Conservation (phyloP, 2,888 invertebrate genomes). For the Pammene aurita region DNA sequence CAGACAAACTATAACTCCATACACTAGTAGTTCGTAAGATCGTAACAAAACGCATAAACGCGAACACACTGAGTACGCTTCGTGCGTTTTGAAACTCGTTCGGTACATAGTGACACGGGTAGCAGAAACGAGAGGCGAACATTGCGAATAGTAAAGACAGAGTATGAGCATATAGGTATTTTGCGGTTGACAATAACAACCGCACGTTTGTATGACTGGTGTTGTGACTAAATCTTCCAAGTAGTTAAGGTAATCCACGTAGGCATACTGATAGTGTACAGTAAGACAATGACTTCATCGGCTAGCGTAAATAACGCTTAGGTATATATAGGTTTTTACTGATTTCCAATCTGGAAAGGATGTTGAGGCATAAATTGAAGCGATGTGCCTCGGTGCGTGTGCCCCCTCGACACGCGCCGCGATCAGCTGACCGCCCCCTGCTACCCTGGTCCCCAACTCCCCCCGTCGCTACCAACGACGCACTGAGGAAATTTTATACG, state of each 20-base stretch:
- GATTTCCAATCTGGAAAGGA: slow-evolving; percentile 49
- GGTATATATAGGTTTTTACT: slow-evolving; percentile 67
- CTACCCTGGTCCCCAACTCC: slow-evolving; percentile 46
- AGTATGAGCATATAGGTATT: background rate
- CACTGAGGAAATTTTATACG: slow-evolving; percentile 28
- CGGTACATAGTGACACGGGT: slow-evolving; percentile 11
- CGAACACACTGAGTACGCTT: background rate
- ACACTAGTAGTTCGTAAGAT: too few species aligned
- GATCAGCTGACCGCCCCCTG: slow-evolving; percentile 74
- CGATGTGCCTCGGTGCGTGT: slow-evolving; percentile 60
- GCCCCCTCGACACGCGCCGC: slow-evolving; percentile 52
- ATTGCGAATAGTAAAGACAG: background rate
- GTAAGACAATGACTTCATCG: slow-evolving; percentile 64
- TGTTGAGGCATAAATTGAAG: slow-evolving; percentile 57
- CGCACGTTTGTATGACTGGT: slow-evolving; percentile 9
- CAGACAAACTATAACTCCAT: too few species aligned
- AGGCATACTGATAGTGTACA: slow-evolving; percentile 50
- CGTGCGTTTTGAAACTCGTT: slow-evolving; percentile 18
- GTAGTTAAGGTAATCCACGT: slow-evolving; percentile 10
- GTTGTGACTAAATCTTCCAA: slow-evolving; percentile 25
- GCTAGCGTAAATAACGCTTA: slow-evolving; percentile 58
- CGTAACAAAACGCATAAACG: too few species aligned
- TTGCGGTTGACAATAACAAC: slow-evolving; percentile 22
- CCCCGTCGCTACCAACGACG: slow-evolving; percentile 27
- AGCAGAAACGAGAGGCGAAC: slow-evolving; percentile 13